Evolutionary conservation across 2,888 invertebrate species (phyloP).

Genomic region (Rhimphoctona megacephalus): DNA sequence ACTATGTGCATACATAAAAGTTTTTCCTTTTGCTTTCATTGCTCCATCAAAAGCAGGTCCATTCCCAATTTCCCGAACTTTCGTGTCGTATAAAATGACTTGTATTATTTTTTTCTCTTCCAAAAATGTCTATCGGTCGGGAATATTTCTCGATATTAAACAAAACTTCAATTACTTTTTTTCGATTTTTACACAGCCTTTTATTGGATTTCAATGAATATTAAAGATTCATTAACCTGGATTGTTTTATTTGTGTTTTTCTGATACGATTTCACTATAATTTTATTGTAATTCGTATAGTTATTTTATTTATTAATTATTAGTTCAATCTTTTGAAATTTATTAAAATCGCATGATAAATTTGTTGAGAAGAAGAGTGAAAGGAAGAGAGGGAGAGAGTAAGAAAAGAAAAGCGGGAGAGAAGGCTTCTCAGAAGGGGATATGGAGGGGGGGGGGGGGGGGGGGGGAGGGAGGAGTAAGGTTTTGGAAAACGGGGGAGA

Average conservation of each 20-base stretch:
- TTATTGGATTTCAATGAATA: neutral
- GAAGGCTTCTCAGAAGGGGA: neutral
- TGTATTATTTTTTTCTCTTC: neutral
- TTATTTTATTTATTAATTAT: neutral
- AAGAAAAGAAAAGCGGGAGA: conserved; percentile 9
- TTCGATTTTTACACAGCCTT: neutral
- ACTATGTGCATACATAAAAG: neutral
- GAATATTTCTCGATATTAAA: neutral
- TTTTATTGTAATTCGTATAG: neutral
- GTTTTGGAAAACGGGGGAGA: conserved; percentile 31
- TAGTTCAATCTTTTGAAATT: neutral
- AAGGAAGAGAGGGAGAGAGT: conserved; percentile 5
- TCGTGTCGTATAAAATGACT: neutral
- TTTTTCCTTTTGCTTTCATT: neutral
- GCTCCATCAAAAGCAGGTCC: neutral
- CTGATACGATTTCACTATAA: neutral
- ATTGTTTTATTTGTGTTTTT: neutral
- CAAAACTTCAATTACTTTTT: neutral
- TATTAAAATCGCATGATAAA: neutral
- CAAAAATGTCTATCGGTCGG: neutral
- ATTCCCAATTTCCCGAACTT: neutral
- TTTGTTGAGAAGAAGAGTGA: conserved; percentile 30
- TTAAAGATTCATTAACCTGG: neutral
- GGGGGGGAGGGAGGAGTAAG: conserved; percentile 40
- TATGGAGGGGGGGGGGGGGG: neutral